Conservation (phyloP, 1,140 invertebrate species). For the Drosophila oshimai region DNA sequence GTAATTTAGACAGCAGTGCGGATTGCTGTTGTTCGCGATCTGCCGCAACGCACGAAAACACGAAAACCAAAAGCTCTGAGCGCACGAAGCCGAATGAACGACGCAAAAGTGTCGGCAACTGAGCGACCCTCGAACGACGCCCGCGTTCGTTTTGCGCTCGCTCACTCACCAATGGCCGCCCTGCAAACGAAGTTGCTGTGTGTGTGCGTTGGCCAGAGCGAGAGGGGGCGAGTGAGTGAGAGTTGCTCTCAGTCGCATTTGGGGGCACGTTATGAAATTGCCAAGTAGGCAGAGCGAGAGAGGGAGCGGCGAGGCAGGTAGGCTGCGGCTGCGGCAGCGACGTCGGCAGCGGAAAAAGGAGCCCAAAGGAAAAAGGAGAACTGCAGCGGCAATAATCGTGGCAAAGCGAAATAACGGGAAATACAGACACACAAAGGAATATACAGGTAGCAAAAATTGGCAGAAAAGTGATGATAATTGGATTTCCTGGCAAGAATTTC, state of each 20-base stretch:
- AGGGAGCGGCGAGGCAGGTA: constrained; percentile 29
- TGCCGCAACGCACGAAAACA: constrained; percentile 72
- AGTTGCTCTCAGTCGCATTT: constrained; percentile 41
- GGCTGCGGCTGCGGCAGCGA: constrained; percentile 10
- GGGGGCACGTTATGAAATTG: constrained; percentile 73
- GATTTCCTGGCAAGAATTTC: not conserved
- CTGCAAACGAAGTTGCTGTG: constrained; percentile 60
- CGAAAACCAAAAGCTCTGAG: constrained; percentile 79
- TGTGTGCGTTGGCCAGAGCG: constrained; percentile 1
- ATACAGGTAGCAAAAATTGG: constrained; percentile 3
- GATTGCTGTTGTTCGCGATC: constrained; percentile 56
- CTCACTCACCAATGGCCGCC: constrained; percentile 55
- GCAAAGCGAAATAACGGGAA: constrained; percentile 68
- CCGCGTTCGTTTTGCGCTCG: constrained; percentile 58
- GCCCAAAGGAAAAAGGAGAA: constrained; percentile 35
- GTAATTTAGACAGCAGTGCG: constrained; percentile 65
- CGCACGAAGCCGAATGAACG: constrained; percentile 72
- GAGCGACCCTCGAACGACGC: constrained; percentile 52
- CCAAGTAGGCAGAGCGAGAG: constrained; percentile 43
- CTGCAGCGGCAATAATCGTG: constrained; percentile 69
- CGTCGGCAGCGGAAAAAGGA: constrained; percentile 49
- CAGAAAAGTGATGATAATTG: not conserved
- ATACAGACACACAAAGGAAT: constrained; percentile 13
- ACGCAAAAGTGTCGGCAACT: constrained; percentile 62
- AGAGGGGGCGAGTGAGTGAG: constrained; percentile 29